These are phyloP conservation scores for Colostygia pectinataria DNA, from an alignment of 2,888 invertebrate species.

Conservation along the genomic window DNA sequence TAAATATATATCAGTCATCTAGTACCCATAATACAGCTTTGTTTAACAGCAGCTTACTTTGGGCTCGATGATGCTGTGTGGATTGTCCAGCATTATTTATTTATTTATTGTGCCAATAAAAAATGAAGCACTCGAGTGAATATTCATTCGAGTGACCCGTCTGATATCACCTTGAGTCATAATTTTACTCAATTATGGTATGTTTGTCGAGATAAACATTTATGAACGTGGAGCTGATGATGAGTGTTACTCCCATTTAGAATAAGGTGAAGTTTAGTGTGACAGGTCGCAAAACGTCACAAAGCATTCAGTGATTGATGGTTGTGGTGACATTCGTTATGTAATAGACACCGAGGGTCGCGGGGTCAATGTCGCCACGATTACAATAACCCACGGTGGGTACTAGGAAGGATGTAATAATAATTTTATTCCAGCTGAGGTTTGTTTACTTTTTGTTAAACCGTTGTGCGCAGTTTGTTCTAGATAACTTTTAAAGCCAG, in stretches of 20 bases:
- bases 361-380: constrained; percentile 74
- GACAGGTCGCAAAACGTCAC: constrained; percentile 69
- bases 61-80: no score
- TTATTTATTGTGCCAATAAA: no score
- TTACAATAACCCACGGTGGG: constrained; percentile 57
- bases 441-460: constrained; percentile 29
- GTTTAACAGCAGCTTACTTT: no score
- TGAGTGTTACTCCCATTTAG: not conserved
- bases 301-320: constrained; percentile 72
- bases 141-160: no score
- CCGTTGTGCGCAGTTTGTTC: constrained; percentile 15
- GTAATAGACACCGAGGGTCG: constrained; percentile 65
- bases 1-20: no score
- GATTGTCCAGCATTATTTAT: no score
- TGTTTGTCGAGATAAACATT: no score
- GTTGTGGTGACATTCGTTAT: constrained; percentile 71
- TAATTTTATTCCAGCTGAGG: constrained; percentile 46
- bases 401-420: constrained; percentile 45
- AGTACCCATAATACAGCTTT: no score
- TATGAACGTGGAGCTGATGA: no score
- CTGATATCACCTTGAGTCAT: no score
- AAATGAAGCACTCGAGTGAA: no score
- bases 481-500: constrained; percentile 4
- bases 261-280: constrained; percentile 32
- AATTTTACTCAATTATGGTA: no score